Percentiles rank a stretch among this genome's conserved stretches.
Evolutionary conservation across 2,888 invertebrate genomes (phyloP).

Genomic region (Leptopilina drosophilae): DNA sequence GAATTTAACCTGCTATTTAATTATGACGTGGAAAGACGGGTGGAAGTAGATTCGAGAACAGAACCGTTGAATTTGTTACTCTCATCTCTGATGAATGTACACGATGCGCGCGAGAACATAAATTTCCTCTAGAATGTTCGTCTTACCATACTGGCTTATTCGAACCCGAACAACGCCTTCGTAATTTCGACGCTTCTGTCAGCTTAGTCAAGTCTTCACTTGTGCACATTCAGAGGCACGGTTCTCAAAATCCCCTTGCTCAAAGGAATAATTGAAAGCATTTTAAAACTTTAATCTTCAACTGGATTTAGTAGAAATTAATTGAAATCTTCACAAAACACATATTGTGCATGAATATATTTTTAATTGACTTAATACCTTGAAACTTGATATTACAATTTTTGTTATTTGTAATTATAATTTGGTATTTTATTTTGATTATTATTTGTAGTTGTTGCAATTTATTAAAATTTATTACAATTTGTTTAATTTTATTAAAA

Average conservation of each 20-base stretch:
- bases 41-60: conserved; percentile 27
- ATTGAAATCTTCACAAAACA: no score
- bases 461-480: no score
- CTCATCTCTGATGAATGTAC: conserved; percentile 34
- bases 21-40: conserved; percentile 14
- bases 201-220: conserved; percentile 18
- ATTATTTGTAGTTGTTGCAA: no score
- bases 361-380: no score
- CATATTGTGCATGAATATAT: no score
- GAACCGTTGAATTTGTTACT: conserved; percentile 33
- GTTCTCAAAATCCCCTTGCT: background rate
- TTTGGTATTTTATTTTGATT: no score
- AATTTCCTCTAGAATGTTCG: conserved; percentile 28
- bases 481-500: no score
- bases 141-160: conserved; percentile 20
- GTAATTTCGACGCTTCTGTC: conserved; percentile 25
- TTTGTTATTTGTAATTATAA: no score
- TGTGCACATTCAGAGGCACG: conserved; percentile 20
- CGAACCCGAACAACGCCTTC: conserved; percentile 25
- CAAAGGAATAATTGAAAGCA: background rate
- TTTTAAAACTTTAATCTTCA: background rate
- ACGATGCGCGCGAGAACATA: conserved; percentile 1
- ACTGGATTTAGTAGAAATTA: no score
- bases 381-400: no score
- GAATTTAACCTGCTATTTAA: conserved; percentile 33